Evolutionary conservation across 2,113 vertebrate species (phyloP), one percentile per base, ranked within the genome.

Genomic region (Platichthys stellatus): DNA sequence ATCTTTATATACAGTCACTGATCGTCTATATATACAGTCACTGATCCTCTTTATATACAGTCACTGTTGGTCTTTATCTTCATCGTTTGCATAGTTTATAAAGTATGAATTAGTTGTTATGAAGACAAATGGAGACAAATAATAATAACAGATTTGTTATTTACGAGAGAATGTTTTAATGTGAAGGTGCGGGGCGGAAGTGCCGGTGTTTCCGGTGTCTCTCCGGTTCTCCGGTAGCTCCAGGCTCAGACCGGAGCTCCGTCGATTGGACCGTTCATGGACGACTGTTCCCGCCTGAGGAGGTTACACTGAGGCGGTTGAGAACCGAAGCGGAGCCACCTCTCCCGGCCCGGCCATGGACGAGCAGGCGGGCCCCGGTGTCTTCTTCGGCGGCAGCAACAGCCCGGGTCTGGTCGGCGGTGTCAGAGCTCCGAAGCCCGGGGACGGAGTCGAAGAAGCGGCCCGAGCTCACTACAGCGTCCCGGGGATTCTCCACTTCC

Each of bases 301-400:
- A 64, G 8, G 14, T 72, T 31, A 9, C 3, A 26, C 64, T 5
- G 83, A 64, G 5, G 38, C 72, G 76, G 78, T n/a, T 69, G 74
- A 78, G 59, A 70, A 18, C 64, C 89, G 75, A 85, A 17, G 20
- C 60, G n/a, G 56, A 69, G 21, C 62, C 28, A 1, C 59, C 78
- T 59, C 38, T 23, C 84, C 86, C 82, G 94, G 91, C 93, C 90
- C 90, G 75, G 95, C 93, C 94, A 98, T 98, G 97, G 97, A 99
- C 93, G 97, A 99, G 74, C 97, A 97, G 93, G 97, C 96, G 87
- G 96, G 96, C 63, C 97, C 97, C 89, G 97, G 96, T 51, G 97
- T 97, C 74, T 96, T 98, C 89, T 96, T 97, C 88, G 95, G 91
- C 86, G 95, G 93, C 82, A 95, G 92, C 72, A 47, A 47, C 88